Evolutionary conservation across 2,888 invertebrate species (phyloP).

Genomic region (Drosophila stalkeri): DNA sequence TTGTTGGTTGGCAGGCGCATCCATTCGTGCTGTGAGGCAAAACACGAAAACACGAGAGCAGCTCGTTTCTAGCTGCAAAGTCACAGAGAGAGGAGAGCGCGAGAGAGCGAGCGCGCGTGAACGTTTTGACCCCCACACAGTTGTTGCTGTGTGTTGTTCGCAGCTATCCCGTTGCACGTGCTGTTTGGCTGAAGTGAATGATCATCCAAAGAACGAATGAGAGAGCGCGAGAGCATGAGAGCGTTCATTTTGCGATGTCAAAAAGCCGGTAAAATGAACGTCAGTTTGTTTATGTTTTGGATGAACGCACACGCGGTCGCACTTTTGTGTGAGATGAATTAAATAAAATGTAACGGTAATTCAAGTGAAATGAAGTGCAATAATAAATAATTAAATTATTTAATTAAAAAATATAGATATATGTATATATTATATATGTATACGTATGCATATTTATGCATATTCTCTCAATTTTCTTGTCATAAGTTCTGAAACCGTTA

Average conservation of each 20-base stretch:
- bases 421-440: neutral
- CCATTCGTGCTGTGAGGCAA: constrained; percentile 1
- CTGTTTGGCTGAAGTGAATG: constrained; percentile 18
- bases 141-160: constrained; percentile 21
- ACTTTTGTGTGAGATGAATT: neutral
- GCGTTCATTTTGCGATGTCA: constrained; percentile 36
- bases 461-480: neutral
- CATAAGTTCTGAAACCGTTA: constrained; percentile 53
- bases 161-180: constrained; percentile 56
- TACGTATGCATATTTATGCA: no score
- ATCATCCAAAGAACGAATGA: constrained; percentile 5
- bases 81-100: constrained; percentile 5
- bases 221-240: constrained; percentile 2
- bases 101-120: constrained; percentile 19
- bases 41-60: constrained; percentile 24
- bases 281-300: constrained; percentile 62
- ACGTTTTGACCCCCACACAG: constrained; percentile 51
- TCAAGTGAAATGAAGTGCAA: neutral
- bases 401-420: neutral
- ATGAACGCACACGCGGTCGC: constrained; percentile 11
- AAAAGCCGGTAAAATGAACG: constrained; percentile 75
- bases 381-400: neutral
- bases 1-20: neutral
- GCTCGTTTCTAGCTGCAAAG: constrained; percentile 20
- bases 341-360: constrained; percentile 1